phyloP scores from a whole-genome alignment of 1,140 invertebrate species.

The Sitobion miscanthi region DNA sequence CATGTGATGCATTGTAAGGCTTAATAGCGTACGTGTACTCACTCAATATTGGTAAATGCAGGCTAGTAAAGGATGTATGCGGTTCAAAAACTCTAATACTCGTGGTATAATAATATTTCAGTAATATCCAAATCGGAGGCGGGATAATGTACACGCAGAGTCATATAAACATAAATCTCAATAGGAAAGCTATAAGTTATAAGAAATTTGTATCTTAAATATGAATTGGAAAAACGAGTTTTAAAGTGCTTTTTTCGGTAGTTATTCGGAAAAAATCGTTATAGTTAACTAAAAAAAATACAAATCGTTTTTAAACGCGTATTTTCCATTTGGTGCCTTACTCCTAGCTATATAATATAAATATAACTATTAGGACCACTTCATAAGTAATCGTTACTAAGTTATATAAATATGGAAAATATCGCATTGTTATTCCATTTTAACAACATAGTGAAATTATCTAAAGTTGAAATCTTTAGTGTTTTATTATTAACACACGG shows the following conservation, averaged over 20 bases:
- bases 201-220: background rate
- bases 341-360: background rate
- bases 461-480: background rate
- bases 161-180: background rate
- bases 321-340: background rate
- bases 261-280: background rate
- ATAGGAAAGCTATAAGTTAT: background rate
- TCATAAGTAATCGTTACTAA: background rate
- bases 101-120: background rate
- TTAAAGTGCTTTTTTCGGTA: background rate
- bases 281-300: background rate
- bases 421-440: background rate
- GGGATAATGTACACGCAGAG: background rate
- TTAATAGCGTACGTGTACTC: background rate
- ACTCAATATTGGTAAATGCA: background rate
- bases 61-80: background rate
- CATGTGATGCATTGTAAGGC: background rate
- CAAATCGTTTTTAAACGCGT: background rate
- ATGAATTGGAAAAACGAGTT: background rate
- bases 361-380: background rate
- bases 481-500: background rate
- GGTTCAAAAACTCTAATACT: background rate
- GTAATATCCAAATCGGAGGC: background rate
- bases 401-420: background rate
- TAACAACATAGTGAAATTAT: background rate